Evolutionary conservation across 2,113 vertebrate genomes (phyloP).

Genomic region (Marmota flaviventris): DNA sequence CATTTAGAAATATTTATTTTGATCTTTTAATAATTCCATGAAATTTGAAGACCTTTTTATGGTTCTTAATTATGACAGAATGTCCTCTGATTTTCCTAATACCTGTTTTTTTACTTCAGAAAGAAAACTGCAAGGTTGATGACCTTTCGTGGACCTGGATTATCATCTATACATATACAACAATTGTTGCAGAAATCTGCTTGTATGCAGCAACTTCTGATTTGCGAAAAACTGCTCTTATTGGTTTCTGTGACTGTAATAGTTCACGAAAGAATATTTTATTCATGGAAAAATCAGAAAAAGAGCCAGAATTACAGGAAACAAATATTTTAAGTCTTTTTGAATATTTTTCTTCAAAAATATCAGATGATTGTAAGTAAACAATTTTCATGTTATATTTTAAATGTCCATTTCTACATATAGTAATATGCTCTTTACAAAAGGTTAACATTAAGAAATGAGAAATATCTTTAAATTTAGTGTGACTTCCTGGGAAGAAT

Average conservation of each 20-base stretch:
- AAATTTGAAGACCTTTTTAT: not conserved
- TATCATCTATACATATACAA: conserved; percentile 52
- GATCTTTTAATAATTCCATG: not conserved
- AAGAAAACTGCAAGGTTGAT: not conserved
- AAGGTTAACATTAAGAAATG: conserved; percentile 23
- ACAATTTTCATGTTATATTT: conserved; percentile 3
- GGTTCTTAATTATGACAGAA: not conserved
- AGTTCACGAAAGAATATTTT: not conserved
- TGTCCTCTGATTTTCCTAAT: conserved; percentile 13
- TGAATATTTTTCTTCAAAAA: conserved; percentile 68
- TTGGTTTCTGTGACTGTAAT: conserved; percentile 71
- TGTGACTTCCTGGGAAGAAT: not conserved
- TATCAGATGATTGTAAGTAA: conserved; percentile 72
- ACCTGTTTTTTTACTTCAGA: conserved; percentile 66
- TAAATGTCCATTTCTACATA: not conserved
- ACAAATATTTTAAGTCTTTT: conserved; percentile 80
- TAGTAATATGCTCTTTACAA: not conserved
- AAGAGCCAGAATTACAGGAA: conserved; percentile 52
- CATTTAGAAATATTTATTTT: conserved; percentile 49
- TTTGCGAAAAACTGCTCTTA: conserved; percentile 75
- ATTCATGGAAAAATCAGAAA: not conserved
- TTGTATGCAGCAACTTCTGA: conserved; percentile 74
- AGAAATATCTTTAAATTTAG: not conserved
- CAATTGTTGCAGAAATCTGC: conserved; percentile 77
- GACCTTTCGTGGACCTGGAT: conserved; percentile 65